Evolutionary conservation across 2,888 invertebrate genomes (phyloP).

Genomic region (Agrochola litura): DNA sequence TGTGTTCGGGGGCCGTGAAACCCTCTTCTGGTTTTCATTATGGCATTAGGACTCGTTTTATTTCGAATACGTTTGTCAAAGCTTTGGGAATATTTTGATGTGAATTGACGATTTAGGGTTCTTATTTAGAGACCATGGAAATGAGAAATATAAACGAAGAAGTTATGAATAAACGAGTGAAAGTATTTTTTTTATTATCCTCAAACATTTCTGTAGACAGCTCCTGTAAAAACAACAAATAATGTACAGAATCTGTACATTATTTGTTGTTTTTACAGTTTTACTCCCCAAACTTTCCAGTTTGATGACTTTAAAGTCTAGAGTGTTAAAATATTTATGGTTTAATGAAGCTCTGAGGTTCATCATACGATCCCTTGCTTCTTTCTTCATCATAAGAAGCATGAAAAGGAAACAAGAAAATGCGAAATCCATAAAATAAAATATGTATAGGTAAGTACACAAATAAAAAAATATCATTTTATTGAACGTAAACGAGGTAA

Average conservation of each 20-base stretch:
- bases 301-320: not conserved
- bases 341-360: not conserved
- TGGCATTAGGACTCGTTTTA: conserved; percentile 40
- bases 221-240: too few relatives aligned
- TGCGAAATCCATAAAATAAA: not conserved
- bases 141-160: conserved; percentile 14
- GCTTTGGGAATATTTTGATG: conserved; percentile 13
- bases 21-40: conserved; percentile 48
- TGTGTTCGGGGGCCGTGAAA: conserved; percentile 47
- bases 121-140: not conserved
- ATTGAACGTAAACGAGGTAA: too few relatives aligned
- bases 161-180: too few relatives aligned
- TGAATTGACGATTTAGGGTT: conserved; percentile 23
- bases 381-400: not conserved
- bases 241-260: too few relatives aligned
- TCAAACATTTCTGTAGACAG: too few relatives aligned
- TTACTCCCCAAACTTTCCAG: too few relatives aligned
- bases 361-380: not conserved
- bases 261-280: too few relatives aligned
- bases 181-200: too few relatives aligned
- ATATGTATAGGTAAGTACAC: too few relatives aligned
- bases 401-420: not conserved
- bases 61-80: conserved; percentile 31
- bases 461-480: too few relatives aligned
- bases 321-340: not conserved